Conservation (phyloP, 2,888 invertebrate genomes). For the Drosophila niveifrons region DNA sequence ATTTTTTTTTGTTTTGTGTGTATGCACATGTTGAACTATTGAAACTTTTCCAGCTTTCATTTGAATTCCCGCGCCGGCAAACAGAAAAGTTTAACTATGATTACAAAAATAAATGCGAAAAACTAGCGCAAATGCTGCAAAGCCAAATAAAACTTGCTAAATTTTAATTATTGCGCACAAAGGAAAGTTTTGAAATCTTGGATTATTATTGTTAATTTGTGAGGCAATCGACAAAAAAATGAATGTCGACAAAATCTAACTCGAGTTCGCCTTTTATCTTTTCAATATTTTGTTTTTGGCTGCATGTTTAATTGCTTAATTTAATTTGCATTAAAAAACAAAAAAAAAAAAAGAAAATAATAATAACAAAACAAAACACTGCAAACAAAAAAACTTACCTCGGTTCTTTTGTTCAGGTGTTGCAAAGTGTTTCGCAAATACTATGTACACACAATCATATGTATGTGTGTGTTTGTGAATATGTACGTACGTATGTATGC, state of each 20-base stretch:
- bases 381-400: constrained; percentile 61
- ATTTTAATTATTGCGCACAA: constrained; percentile 49
- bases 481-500: constrained; percentile 20
- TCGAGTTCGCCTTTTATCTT: constrained; percentile 3
- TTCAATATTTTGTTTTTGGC: constrained; percentile 10
- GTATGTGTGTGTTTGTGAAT: constrained; percentile 17
- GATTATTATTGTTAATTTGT: constrained; percentile 2
- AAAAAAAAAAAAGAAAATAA: constrained; percentile 45
- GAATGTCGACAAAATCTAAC: constrained; percentile 36
- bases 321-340: constrained; percentile 71
- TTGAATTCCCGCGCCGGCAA: constrained; percentile 43
- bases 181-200: constrained; percentile 43
- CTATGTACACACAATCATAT: constrained; percentile 34
- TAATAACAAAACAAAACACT: constrained; percentile 21
- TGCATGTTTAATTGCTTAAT: constrained; percentile 71
- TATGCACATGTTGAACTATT: constrained; percentile 46
- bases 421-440: constrained; percentile 66
- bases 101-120: constrained; percentile 17
- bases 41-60: constrained; percentile 59
- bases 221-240: constrained; percentile 37
- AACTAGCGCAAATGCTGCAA: constrained; percentile 33
- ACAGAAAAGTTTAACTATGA: constrained; percentile 20
- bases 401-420: constrained; percentile 76
- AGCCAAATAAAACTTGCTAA: constrained; percentile 34
- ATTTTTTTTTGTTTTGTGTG: neutral